Percentiles rank a stretch among this genome's conserved stretches.
Conservation (phyloP, 2,113 vertebrate genomes). For the Eurystomus gularis region DNA sequence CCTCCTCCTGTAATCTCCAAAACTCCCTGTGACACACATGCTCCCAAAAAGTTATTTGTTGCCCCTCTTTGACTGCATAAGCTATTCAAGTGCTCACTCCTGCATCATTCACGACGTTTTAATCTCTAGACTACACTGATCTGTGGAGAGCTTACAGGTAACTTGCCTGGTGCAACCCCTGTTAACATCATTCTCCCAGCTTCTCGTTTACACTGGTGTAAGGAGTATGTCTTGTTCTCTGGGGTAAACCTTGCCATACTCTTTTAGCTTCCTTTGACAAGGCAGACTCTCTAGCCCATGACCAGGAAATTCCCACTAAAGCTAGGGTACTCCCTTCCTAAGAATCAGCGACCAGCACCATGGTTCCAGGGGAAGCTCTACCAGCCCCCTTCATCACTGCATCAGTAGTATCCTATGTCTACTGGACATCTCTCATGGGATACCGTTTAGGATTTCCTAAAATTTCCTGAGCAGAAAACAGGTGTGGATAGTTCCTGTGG, state of each 20-base stretch:
- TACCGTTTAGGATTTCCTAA: background rate
- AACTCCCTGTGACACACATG: background rate
- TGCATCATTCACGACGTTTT: background rate
- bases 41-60: background rate
- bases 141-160: background rate
- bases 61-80: background rate
- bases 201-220: background rate
- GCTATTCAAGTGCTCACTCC: background rate
- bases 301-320: background rate
- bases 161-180: background rate
- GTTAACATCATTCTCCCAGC: background rate
- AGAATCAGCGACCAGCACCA: background rate
- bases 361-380: background rate
- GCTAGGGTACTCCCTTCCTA: background rate
- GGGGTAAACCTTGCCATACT: background rate
- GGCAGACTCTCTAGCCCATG: background rate
- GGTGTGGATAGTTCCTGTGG: background rate
- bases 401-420: background rate
- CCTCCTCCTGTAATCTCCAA: background rate
- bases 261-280: background rate
- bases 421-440: background rate
- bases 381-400: background rate
- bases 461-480: background rate
- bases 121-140: background rate
- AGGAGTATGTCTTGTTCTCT: background rate